Evolutionary conservation across 2,888 invertebrate genomes (phyloP).

Genomic region (Tetanocera ferruginea): DNA sequence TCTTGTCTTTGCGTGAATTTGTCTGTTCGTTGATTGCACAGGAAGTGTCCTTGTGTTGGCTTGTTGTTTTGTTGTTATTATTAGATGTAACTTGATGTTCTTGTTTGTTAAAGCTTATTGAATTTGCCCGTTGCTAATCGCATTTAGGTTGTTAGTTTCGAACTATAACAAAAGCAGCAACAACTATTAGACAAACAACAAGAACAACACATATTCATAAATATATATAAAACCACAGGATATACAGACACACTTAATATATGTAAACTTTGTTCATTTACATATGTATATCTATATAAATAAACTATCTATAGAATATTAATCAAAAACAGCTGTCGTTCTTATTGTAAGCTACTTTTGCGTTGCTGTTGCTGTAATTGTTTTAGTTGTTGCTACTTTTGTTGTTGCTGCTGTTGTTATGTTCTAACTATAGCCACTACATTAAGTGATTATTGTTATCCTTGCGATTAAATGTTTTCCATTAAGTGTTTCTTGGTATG

Average conservation of each 20-base stretch:
- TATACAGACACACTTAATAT: no score
- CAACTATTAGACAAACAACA: slow-evolving; percentile 18
- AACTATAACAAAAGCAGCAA: neutral
- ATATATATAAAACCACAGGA: neutral
- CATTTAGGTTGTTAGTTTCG: neutral
- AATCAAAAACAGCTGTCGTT: neutral
- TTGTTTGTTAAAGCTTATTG: neutral
- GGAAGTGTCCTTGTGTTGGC: neutral
- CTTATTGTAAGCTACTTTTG: neutral
- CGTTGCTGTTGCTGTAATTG: neutral
- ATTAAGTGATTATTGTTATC: neutral
- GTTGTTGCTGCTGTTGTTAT: neutral
- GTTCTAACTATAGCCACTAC: neutral
- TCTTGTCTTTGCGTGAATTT: neutral
- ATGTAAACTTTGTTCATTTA: neutral
- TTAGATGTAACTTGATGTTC: neutral
- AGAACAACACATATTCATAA: neutral
- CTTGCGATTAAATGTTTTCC: neutral
- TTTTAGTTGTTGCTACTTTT: neutral
- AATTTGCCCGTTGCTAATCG: slow-evolving; percentile 19
- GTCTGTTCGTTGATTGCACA: neutral
- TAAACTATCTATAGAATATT: neutral
- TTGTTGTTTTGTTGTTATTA: neutral
- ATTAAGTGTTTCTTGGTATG: no score
- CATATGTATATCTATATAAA: no score